Evolutionary conservation across 2,888 invertebrate genomes (phyloP).

Genomic region (Zaprionus lineosus): DNA sequence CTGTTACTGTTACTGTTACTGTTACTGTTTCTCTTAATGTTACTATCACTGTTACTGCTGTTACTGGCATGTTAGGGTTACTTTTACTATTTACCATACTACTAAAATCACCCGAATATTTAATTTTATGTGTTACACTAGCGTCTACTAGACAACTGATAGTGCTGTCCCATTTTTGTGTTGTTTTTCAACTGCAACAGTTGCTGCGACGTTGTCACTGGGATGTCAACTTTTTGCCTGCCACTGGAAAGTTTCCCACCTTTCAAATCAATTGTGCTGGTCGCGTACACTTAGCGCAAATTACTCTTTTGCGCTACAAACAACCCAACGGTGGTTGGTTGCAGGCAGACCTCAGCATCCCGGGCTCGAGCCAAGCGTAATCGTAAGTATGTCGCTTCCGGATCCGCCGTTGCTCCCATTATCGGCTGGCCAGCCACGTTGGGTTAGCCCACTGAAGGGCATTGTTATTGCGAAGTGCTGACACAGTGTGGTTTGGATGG

Average conservation of each 20-base stretch:
- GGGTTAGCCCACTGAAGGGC: constrained; percentile 34
- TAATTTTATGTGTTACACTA: too few species aligned
- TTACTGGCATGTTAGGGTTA: constrained; percentile 13
- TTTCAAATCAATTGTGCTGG: constrained; percentile 53
- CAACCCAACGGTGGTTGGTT: constrained; percentile 3
- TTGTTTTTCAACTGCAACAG: too few species aligned
- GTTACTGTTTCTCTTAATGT: not conserved
- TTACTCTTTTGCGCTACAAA: constrained; percentile 52
- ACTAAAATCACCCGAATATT: too few species aligned
- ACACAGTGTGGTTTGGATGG: constrained; percentile 49
- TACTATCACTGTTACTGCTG: not conserved
- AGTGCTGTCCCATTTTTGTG: too few species aligned
- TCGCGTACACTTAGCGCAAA: constrained; percentile 60
- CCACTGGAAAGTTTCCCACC: constrained; percentile 7
- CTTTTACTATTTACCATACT: constrained; percentile 11
- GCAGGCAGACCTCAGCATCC: not conserved
- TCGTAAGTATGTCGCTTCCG: constrained; percentile 76
- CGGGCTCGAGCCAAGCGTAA: constrained; percentile 32
- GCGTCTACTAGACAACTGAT: too few species aligned
- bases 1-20: not conserved
- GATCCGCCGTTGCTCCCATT: constrained; percentile 64
- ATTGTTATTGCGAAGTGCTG: constrained; percentile 60
- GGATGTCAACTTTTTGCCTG: constrained; percentile 1
- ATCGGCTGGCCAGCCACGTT: constrained; percentile 34
- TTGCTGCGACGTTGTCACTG: too few species aligned